These are phyloP conservation scores for Disparrhopalites patrizii DNA, from an alignment of 2,888 invertebrate genomes.

Conservation along the genomic window DNA sequence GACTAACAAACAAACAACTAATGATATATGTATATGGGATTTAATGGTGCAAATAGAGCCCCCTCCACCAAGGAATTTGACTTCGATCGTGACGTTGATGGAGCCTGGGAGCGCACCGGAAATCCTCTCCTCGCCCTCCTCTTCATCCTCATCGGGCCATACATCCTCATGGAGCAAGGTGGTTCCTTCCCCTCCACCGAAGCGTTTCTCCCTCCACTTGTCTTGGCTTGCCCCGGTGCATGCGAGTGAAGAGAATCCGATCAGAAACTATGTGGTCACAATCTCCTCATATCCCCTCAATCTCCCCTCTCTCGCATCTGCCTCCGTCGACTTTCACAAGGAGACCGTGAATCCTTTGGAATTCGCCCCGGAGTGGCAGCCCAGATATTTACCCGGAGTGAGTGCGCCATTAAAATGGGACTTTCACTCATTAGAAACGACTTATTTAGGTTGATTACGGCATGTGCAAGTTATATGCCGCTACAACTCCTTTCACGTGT, in stretches of 20 bases:
- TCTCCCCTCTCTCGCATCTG: background rate
- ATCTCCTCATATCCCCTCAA: constrained; percentile 16
- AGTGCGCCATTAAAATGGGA: no score
- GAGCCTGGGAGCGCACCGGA: background rate
- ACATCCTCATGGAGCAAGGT: no score
- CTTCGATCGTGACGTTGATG: background rate
- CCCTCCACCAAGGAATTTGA: constrained; percentile 32
- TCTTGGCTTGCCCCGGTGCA: constrained; percentile 39
- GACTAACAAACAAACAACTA: no score
- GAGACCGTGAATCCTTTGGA: no score
- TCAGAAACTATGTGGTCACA: constrained; percentile 35
- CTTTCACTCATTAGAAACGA: no score
- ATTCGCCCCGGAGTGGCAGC: no score
- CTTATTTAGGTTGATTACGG: no score
- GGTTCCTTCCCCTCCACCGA: no score
- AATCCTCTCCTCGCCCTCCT: background rate
- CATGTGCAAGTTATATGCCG: no score
- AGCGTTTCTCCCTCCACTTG: constrained; percentile 21
- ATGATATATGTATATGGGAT: background rate
- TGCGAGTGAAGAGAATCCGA: constrained; percentile 30
- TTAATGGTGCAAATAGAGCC: constrained; percentile 27
- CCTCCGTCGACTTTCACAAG: background rate
- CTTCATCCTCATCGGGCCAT: no score
- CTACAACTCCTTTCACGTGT: no score
- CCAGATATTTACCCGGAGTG: no score